Percentiles rank a stretch among this genome's conserved stretches.
phyloP scores from a whole-genome alignment of 2,113 vertebrate genomes.

The Platichthys stellatus region DNA sequence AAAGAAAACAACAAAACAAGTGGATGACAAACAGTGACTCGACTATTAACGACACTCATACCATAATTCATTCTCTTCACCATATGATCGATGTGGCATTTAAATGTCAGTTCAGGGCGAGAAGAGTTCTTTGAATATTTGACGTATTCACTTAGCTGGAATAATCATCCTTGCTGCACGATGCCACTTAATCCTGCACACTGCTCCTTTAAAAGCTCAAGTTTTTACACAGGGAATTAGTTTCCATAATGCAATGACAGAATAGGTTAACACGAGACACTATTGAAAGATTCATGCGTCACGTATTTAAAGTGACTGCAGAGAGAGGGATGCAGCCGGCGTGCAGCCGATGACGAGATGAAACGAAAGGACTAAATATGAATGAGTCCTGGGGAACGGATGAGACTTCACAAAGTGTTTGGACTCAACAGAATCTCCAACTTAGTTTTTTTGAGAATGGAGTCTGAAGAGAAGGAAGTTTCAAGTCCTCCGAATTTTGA shows the following conservation, averaged over 20 bases:
- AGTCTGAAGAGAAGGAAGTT: rapidly evolving
- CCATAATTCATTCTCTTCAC: too few species aligned
- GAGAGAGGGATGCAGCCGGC: constrained; percentile 2
- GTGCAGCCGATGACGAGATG: constrained; percentile 9
- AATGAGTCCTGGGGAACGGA: neutral
- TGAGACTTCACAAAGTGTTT: constrained; percentile 2
- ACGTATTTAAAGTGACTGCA: neutral
- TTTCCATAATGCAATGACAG: neutral
- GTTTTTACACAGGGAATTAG: neutral
- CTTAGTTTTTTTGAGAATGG: neutral
- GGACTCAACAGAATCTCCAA: neutral
- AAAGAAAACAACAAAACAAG: too few species aligned
- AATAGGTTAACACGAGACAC: constrained; percentile 3
- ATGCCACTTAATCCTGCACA: neutral
- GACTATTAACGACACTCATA: too few species aligned
- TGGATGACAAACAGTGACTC: too few species aligned
- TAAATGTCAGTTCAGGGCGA: too few species aligned
- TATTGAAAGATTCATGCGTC: constrained; percentile 1
- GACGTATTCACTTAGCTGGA: too few species aligned
- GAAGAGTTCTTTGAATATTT: too few species aligned
- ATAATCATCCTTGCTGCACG: too few species aligned
- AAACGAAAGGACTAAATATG: constrained; percentile 33
- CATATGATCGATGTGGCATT: too few species aligned
- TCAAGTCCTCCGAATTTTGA: neutral
- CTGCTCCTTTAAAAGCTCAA: neutral